These are phyloP conservation scores for Agonum fuliginosum DNA, from an alignment of 2,888 invertebrate genomes.

Conservation along the genomic window DNA sequence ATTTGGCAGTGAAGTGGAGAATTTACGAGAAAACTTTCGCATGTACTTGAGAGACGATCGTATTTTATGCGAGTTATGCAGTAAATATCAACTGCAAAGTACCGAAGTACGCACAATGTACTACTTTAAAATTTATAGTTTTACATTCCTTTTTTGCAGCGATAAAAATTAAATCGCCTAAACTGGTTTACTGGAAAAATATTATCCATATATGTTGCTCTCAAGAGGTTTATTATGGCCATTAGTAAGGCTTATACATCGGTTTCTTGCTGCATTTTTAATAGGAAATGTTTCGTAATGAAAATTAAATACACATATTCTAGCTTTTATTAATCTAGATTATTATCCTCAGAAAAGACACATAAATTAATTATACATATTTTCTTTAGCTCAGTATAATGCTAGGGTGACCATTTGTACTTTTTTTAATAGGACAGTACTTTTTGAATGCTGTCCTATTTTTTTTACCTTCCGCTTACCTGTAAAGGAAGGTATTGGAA, in stretches of 20 bases:
- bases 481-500: too few relatives aligned
- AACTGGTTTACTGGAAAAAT: slow-evolving; percentile 23
- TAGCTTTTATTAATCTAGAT: too few relatives aligned
- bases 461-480: too few relatives aligned
- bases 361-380: too few relatives aligned
- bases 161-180: slow-evolving; percentile 29
- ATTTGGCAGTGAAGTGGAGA: slow-evolving; percentile 28
- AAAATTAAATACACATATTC: too few relatives aligned
- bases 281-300: too few relatives aligned
- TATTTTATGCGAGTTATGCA: slow-evolving; percentile 36
- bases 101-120: slow-evolving; percentile 26
- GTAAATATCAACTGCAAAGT: slow-evolving; percentile 37
- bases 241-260: slow-evolving; percentile 1
- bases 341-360: too few relatives aligned
- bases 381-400: too few relatives aligned
- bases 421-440: too few relatives aligned
- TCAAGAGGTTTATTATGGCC: neutral
- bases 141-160: slow-evolving; percentile 14
- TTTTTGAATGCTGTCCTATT: too few relatives aligned
- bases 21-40: slow-evolving; percentile 37
- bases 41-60: slow-evolving; percentile 6
- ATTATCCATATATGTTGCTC: neutral
- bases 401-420: too few relatives aligned
- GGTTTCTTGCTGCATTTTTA: neutral
- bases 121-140: slow-evolving; percentile 25